Conservation (phyloP, 2,113 vertebrate genomes). For the Paralichthys olivaceus region DNA sequence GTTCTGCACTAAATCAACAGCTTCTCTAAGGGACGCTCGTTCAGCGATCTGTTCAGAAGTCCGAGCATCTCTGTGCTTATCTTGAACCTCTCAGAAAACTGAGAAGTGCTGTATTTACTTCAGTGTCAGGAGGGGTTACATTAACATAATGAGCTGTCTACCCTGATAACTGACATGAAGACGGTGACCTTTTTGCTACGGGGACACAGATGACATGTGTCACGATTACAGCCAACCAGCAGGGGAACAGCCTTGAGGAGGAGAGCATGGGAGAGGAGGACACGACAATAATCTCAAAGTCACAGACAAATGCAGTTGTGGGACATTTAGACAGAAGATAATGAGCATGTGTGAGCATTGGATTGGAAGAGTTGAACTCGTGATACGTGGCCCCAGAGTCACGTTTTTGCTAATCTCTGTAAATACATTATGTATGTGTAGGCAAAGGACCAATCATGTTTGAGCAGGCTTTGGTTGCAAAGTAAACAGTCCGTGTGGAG, state of each 20-base stretch:
- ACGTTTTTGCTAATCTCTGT: no score
- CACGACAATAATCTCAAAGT: neutral
- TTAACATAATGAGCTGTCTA: constrained; percentile 22
- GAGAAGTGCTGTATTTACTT: constrained; percentile 25
- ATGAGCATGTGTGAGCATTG: neutral
- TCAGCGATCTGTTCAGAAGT: neutral
- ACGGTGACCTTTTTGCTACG: constrained; percentile 47
- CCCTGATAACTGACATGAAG: constrained; percentile 54
- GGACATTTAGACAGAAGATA: neutral
- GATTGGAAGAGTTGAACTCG: no score
- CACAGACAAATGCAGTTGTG: constrained; percentile 5
- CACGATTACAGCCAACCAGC: constrained; percentile 5
- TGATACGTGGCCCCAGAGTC: no score
- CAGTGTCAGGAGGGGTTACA: constrained; percentile 45
- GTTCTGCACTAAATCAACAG: neutral
- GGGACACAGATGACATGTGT: constrained; percentile 49
- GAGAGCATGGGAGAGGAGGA: constrained; percentile 1
- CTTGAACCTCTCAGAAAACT: neutral
- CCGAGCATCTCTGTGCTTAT: neutral
- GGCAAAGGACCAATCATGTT: no score
- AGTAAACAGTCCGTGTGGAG: no score
- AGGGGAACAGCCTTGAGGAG: constrained; percentile 34
- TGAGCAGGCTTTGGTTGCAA: no score
- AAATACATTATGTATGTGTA: no score
- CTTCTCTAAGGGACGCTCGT: neutral